Percentiles rank a stretch among this genome's conserved stretches.
phyloP scores from a whole-genome alignment of 2,888 invertebrate species.

The Eupsilia transversa region DNA sequence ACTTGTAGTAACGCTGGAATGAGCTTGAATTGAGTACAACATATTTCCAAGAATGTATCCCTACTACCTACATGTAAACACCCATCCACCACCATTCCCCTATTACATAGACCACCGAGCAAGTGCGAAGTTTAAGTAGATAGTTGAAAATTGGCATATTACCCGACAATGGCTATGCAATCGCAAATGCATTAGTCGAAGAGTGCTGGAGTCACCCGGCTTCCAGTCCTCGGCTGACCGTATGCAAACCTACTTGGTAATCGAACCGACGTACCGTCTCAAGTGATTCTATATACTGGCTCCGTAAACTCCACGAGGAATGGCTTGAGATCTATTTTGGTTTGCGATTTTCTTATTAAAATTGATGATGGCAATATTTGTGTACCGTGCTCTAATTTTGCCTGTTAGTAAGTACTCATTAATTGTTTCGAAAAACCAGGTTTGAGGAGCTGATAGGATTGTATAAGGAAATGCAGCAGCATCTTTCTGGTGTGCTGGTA shows the following conservation, averaged over 20 bases:
- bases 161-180: conserved; percentile 76
- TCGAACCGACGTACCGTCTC: conserved; percentile 71
- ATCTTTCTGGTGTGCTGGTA: too few species aligned
- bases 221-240: conserved; percentile 57
- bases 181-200: conserved; percentile 84
- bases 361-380: not conserved
- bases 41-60: not conserved
- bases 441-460: too few species aligned
- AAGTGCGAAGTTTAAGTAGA: conserved; percentile 54
- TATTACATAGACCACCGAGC: not conserved
- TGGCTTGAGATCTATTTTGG: conserved; percentile 32
- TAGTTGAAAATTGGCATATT: conserved; percentile 65
- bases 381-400: not conserved
- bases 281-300: conserved; percentile 70
- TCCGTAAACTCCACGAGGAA: conserved; percentile 32
- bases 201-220: conserved; percentile 63
- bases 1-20: not conserved
- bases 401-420: too few species aligned
- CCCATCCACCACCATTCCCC: conserved; percentile 7
- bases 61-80: not conserved
- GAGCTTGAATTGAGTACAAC: not conserved
- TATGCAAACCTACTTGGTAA: conserved; percentile 73
- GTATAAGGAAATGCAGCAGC: too few species aligned
- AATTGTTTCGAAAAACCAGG: too few species aligned
- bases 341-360: conserved; percentile 27